Evolutionary conservation across 1,140 invertebrate genomes (phyloP).

Genomic region (Coenobita brevimanus): DNA sequence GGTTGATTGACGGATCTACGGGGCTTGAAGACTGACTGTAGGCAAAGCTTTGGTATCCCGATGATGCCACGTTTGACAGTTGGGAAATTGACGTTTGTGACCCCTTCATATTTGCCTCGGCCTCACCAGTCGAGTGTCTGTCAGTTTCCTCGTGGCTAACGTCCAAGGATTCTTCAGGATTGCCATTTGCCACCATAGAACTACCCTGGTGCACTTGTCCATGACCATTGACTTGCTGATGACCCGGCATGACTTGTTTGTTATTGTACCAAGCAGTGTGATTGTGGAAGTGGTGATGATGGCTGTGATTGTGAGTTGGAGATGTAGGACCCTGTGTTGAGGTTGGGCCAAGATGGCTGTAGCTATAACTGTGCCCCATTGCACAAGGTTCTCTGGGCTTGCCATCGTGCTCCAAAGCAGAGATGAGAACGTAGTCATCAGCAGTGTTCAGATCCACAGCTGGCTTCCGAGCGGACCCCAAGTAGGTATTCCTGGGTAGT

Average conservation of each 20-base stretch:
- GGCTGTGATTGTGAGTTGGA: constrained; percentile 41
- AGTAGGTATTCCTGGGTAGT: constrained; percentile 81
- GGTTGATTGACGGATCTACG: constrained; percentile 80
- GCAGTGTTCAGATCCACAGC: constrained; percentile 72
- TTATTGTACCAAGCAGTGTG: constrained; percentile 61
- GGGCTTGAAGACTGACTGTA: constrained; percentile 92
- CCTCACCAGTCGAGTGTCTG: constrained; percentile 68
- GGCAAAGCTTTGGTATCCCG: constrained; percentile 92
- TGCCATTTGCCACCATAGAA: constrained; percentile 50
- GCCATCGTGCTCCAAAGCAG: constrained; percentile 70
- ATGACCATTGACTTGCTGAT: constrained; percentile 52
- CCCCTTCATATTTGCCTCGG: constrained; percentile 72
- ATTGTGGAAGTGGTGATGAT: constrained; percentile 66
- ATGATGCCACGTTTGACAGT: constrained; percentile 87
- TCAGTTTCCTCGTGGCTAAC: constrained; percentile 61
- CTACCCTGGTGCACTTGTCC: constrained; percentile 55
- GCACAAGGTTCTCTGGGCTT: constrained; percentile 52
- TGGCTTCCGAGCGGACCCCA: constrained; percentile 72
- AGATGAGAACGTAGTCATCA: constrained; percentile 74
- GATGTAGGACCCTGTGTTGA: constrained; percentile 40
- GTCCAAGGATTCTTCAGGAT: constrained; percentile 54
- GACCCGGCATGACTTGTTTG: constrained; percentile 46
- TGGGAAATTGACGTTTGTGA: constrained; percentile 86
- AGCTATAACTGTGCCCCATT: constrained; percentile 67
- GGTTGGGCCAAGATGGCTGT: constrained; percentile 57